phyloP scores from a whole-genome alignment of 2,888 invertebrate species.

The Leptodirus hochenwartii region DNA sequence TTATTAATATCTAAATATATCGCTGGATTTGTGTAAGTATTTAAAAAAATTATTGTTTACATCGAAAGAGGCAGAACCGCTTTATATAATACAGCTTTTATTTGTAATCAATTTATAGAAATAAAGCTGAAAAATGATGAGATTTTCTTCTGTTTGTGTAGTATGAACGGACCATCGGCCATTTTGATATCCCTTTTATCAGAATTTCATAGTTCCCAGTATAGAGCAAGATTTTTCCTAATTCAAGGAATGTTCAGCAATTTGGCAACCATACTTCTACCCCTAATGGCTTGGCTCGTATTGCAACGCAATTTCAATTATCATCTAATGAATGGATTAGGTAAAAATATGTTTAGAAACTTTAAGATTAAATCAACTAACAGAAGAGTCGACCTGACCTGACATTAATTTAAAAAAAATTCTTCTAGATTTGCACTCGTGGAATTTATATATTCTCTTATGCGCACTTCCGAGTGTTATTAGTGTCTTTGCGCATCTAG shows the following conservation, averaged over 20 bases:
- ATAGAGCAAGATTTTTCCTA: constrained; percentile 45
- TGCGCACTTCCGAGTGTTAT: constrained; percentile 46
- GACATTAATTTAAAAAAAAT: constrained; percentile 3
- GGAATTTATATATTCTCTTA: constrained; percentile 41
- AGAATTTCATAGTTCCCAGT: constrained; percentile 48
- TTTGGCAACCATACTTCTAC: constrained; percentile 41
- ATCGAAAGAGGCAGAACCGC: not conserved
- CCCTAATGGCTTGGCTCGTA: constrained; percentile 52
- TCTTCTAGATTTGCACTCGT: constrained; percentile 34
- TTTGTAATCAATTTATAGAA: constrained; percentile 2
- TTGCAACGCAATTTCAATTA: constrained; percentile 41
- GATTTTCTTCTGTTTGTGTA: constrained; percentile 19
- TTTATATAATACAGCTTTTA: not conserved
- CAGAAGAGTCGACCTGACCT: not conserved
- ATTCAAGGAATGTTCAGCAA: constrained; percentile 48
- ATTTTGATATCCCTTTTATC: constrained; percentile 52
- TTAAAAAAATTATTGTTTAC: constrained; percentile 1
- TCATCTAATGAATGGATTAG: constrained; percentile 22
- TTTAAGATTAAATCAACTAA: not conserved
- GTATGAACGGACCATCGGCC: constrained; percentile 53
- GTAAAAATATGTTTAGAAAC: constrained; percentile 2
- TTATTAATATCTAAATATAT: constrained; percentile 48
- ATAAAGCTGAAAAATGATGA: not conserved
- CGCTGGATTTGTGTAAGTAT: constrained; percentile 53
- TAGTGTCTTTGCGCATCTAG: constrained; percentile 38